Base-by-base conservation (phyloP, 2,797 vertebrate species). In the Aerospiza tachiro region DNA sequence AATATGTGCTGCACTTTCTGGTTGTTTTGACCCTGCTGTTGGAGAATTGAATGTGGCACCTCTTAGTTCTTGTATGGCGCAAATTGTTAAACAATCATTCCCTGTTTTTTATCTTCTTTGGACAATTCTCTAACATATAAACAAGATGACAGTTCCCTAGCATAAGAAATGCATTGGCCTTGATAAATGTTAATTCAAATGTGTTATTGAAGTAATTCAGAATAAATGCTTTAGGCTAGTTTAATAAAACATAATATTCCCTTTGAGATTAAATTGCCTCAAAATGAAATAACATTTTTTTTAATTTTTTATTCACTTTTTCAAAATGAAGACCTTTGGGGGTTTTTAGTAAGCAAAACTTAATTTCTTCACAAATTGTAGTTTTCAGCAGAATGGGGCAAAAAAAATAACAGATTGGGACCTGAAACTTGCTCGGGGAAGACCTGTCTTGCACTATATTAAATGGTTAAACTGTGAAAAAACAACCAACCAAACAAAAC, bases 361-460 rank as follows among this genome's bases (percentile, higher is more conserved):
- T 15, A 3, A 19, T 49, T 65, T 82, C 52, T 82, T 61, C 3
- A 63, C 0, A 0, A 68, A 36, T 9, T 8, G 1, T 20, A 28
- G 1, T 9, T 81, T 77, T 52, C 23, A 58, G 21, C 9, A 81
- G 14, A 91, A 82, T 11, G 7, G 8, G 11, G 1, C 1, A 9
- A 35, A 53, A 33, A 33, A 56, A 22, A 6, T 21, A 56, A 15
- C 5, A 82, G 12, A 56, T 1, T 45, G 6, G 10, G 16, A 45
- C 56, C 21, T 58, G 16, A 82, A 25, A 65, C 21, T 59, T 78
- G 1, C 7, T 20, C 63, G 25, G 25, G 3, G 13, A 49, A 7
- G 28, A 5, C 6, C 1, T 31, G 6, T 11, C 22, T 61, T 67
- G 2, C 11, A 44, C 3, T 25, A 26, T 10, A 66, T 36, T 8